These are phyloP conservation scores for Cremastinae sp. DNA, from an alignment of 2,888 invertebrate genomes.

Conservation along the genomic window DNA sequence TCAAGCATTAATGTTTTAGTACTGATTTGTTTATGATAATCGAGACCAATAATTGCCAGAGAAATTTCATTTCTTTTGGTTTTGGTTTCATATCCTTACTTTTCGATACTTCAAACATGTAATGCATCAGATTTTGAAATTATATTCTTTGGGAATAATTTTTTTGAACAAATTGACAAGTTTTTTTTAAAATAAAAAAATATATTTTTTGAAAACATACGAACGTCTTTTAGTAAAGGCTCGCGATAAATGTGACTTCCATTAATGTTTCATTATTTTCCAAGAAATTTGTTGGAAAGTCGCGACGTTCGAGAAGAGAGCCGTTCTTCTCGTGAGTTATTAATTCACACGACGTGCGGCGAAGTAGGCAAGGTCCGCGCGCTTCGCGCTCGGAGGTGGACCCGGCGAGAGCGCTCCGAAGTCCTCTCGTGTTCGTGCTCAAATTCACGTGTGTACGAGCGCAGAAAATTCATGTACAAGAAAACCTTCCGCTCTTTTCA, in stretches of 20 bases:
- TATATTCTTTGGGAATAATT: no score
- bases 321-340: constrained; percentile 50
- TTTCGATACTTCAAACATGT: no score
- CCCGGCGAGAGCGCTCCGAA: neutral
- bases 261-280: constrained; percentile 60
- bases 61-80: no score
- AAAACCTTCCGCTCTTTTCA: constrained; percentile 31
- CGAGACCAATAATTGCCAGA: no score
- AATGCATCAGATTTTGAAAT: no score
- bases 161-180: no score
- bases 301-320: constrained; percentile 34
- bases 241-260: constrained; percentile 2
- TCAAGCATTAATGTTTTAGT: no score
- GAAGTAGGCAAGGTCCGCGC: constrained; percentile 15
- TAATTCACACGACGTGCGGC: constrained; percentile 61
- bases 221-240: no score
- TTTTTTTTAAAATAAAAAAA: no score
- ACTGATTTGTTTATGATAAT: no score
- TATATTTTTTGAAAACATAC: no score
- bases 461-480: neutral
- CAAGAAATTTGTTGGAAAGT: constrained; percentile 56
- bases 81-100: no score
- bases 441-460: constrained; percentile 6
- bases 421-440: neutral
- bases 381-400: neutral